Percentiles rank a stretch among this genome's conserved stretches.
Evolutionary conservation across 2,113 vertebrate species (phyloP).

Genomic region (Ctenodactylus gundi): DNA sequence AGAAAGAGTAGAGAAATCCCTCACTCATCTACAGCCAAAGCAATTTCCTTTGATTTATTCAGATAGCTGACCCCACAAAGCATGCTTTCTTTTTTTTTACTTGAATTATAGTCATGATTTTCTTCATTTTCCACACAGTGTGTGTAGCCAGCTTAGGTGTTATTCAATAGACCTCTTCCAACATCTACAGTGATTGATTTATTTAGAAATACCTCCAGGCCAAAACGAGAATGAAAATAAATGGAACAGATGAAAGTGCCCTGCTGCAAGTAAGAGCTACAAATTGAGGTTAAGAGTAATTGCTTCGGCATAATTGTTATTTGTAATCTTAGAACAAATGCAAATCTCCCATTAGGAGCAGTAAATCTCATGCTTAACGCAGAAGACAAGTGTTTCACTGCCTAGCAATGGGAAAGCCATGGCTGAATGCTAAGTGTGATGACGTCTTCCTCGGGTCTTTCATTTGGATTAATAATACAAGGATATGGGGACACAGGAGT

Average conservation of each 20-base stretch:
- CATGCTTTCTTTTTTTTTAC: neutral
- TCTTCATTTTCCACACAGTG: conserved; percentile 23
- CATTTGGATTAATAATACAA: neutral
- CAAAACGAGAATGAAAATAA: conserved; percentile 78
- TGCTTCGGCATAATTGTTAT: conserved; percentile 71
- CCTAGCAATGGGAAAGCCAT: neutral
- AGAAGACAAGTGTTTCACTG: conserved; percentile 60
- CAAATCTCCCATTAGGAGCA: conserved; percentile 70
- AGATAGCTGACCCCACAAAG: conserved; percentile 42
- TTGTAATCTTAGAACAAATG: conserved; percentile 78
- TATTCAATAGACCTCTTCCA: conserved; percentile 63
- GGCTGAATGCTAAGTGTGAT: conserved; percentile 29
- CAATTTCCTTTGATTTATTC: conserved; percentile 35
- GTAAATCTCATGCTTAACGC: conserved; percentile 60
- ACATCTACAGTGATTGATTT: conserved; percentile 71
- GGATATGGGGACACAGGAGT: neutral
- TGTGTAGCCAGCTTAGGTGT: conserved; percentile 59
- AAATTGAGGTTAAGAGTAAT: conserved; percentile 72
- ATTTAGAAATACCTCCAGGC: conserved; percentile 80
- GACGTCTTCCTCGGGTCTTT: neutral
- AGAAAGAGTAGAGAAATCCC: neutral
- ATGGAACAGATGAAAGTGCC: conserved; percentile 69
- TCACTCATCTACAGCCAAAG: neutral
- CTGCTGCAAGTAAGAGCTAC: conserved; percentile 70
- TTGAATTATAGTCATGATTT: conserved; percentile 54